Evolutionary conservation across 2,797 vertebrate species (phyloP), one percentile per base, ranked within the genome.

Genomic region (Molossus molossus): DNA sequence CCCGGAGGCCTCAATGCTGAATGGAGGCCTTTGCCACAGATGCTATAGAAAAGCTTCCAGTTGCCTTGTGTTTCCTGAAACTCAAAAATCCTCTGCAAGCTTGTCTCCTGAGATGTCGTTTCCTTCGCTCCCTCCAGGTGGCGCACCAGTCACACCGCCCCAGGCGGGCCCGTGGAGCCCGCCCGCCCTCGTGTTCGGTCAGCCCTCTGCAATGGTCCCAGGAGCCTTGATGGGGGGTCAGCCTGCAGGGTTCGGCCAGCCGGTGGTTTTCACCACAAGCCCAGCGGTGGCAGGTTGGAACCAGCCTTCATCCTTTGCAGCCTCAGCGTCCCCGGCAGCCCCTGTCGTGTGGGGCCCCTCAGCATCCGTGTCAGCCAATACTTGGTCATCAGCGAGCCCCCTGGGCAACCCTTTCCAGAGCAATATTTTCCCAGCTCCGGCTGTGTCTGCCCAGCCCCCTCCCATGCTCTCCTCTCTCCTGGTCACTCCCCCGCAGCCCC

Each of bases 381-480:
- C 97, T 6, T 99, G 99, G 99, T 94, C 96, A 20, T 98, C 99
- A 23, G 95, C 98, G n/a, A 10, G 97, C 70, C 70, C 96, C n/a
- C 21, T 97, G 81, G 97, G 96, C 91, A 99, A 99, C 96, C 99
- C 99, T n/a, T 99, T 99, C 97, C 99, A 99, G 94, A 90, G 98
- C 23, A 98, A 96, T 25, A 79, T 97, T 0, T 99, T 99, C 94
- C 70, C 98, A 82, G 55, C 98, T 70, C 53, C 98, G 53, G 9
- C 98, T 0, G 73, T 96, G 27, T 81, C 98, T 1, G 1, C 97
- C 76, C 98, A 97, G 60, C 21, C 93, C 0, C 90, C 94, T 14
- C 95, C 99, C 77, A 95, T 98, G 45, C 33, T 98, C 97, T 97
- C 97, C 97, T 96, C 97, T 90, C 93, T 79, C 60, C 29, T 98